Percentiles rank a stretch among this genome's conserved stretches.
These are phyloP conservation scores for Brachylomia viminalis DNA, from an alignment of 2,888 invertebrate species.

Conservation along the genomic window DNA sequence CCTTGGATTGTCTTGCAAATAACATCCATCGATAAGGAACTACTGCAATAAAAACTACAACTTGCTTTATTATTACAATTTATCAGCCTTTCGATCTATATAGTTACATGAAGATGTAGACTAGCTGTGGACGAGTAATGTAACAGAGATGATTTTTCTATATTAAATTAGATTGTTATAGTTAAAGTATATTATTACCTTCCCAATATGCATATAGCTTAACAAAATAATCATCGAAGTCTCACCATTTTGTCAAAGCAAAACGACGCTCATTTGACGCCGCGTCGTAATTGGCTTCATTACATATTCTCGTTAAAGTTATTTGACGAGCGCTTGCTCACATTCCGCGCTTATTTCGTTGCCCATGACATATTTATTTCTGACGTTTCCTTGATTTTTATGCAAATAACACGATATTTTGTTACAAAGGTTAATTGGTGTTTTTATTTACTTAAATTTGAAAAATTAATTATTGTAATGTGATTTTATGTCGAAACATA, in stretches of 20 bases:
- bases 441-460: background rate
- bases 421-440: conserved; percentile 1
- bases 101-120: no score
- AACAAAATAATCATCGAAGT: conserved; percentile 42
- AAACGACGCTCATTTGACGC: conserved; percentile 56
- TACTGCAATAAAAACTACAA: background rate
- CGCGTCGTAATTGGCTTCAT: conserved; percentile 67
- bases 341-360: conserved; percentile 50
- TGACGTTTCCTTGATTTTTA: conserved; percentile 29
- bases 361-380: conserved; percentile 63
- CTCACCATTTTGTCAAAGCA: conserved; percentile 64
- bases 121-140: no score
- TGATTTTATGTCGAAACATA: background rate
- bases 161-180: background rate
- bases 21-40: background rate
- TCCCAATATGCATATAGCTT: conserved; percentile 42
- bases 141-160: background rate
- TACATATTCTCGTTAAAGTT: conserved; percentile 61
- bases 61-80: background rate
- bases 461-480: background rate
- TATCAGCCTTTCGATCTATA: background rate
- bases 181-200: background rate
- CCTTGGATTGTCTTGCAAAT: background rate
- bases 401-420: conserved; percentile 9
- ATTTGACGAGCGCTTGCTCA: conserved; percentile 50